Percentiles rank a stretch among this genome's conserved stretches.
Conservation (phyloP, 1,140 invertebrate genomes). For the Aporrectodea caliginosa region DNA sequence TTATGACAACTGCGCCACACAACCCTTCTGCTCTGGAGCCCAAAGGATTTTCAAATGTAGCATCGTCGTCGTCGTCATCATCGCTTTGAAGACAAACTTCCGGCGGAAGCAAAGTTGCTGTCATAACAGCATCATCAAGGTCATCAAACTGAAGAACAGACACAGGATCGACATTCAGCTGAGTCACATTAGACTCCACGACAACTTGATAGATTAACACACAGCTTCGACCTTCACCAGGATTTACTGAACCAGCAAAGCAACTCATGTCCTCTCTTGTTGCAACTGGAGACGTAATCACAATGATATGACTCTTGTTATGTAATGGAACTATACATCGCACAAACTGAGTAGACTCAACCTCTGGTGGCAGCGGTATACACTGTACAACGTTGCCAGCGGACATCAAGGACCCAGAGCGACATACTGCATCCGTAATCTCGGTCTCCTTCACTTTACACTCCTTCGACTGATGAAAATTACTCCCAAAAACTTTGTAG, state of each 20-base stretch:
- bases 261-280: not conserved
- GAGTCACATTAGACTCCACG: slow-evolving; percentile 39
- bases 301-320: slow-evolving; percentile 11
- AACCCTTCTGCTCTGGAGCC: slow-evolving; percentile 25
- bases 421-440: not conserved
- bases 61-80: slow-evolving; percentile 37
- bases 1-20: slow-evolving; percentile 47
- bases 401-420: not conserved
- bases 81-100: slow-evolving; percentile 41
- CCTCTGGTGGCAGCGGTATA: slow-evolving; percentile 13
- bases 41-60: slow-evolving; percentile 17
- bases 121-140: slow-evolving; percentile 37
- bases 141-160: slow-evolving; percentile 35
- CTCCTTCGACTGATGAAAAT: not conserved
- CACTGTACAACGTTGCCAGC: slow-evolving; percentile 23
- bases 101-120: slow-evolving; percentile 42
- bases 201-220: slow-evolving; percentile 53
- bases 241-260: not conserved
- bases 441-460: not conserved
- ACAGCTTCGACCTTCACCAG: slow-evolving; percentile 37
- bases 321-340: not conserved
- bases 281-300: not conserved
- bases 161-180: slow-evolving; percentile 47
- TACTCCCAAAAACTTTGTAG: not conserved
- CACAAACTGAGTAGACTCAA: slow-evolving; percentile 22